Evolutionary conservation across 2,797 vertebrate genomes (phyloP).

Genomic region (Gambusia yucatana): DNA sequence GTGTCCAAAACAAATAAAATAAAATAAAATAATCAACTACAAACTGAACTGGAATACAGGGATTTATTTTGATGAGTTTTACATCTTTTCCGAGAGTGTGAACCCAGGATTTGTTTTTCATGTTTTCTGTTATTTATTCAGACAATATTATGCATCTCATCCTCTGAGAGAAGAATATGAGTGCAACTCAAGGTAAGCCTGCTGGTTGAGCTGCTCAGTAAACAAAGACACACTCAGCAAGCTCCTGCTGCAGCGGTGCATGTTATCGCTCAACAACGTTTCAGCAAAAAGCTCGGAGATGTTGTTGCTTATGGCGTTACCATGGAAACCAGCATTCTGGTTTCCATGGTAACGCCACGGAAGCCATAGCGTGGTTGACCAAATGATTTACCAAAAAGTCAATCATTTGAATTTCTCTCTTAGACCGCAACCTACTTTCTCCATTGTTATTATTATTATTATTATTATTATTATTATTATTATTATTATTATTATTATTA

Average conservation of each 20-base stretch:
- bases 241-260: too few species aligned
- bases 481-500: too few species aligned
- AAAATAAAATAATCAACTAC: background rate
- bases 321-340: background rate
- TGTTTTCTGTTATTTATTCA: background rate
- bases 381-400: too few species aligned
- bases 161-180: background rate
- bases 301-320: background rate
- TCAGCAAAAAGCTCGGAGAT: background rate
- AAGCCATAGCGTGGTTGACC: too few species aligned
- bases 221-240: background rate
- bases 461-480: too few species aligned
- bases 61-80: background rate
- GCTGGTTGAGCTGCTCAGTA: background rate
- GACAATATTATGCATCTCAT: background rate
- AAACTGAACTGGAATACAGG: background rate
- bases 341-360: too few species aligned
- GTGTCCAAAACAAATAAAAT: background rate
- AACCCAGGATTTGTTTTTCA: background rate
- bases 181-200: background rate
- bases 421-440: too few species aligned
- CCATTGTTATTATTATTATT: too few species aligned
- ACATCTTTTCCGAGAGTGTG: background rate
- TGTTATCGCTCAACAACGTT: too few species aligned
- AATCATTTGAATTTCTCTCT: too few species aligned